Evolutionary conservation across 1,140 invertebrate genomes (phyloP).

Genomic region (Calycopis cecrops): DNA sequence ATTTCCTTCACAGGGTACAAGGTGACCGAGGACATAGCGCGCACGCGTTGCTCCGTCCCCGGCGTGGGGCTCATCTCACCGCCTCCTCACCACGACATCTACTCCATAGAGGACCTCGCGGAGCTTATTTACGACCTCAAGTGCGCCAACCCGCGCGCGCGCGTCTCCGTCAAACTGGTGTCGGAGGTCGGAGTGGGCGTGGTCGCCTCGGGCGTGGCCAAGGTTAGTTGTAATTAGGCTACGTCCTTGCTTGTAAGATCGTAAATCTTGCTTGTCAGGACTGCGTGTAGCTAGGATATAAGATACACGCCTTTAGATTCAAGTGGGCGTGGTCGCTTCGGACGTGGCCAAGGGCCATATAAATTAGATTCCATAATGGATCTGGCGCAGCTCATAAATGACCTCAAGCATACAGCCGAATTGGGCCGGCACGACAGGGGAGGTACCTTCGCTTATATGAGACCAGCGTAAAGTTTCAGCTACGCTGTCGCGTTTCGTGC

Average conservation of each 20-base stretch:
- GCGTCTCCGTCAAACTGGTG: slow-evolving; percentile 98
- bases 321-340: slow-evolving; percentile 97
- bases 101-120: slow-evolving; percentile 99
- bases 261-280: neutral
- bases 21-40: slow-evolving; percentile 96
- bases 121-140: slow-evolving; percentile 99
- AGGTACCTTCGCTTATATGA: no score
- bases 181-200: slow-evolving; percentile 99
- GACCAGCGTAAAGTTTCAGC: no score
- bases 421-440: no score
- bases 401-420: no score
- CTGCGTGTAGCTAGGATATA: neutral
- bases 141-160: slow-evolving; percentile 95
- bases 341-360: slow-evolving; percentile 93
- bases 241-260: no score
- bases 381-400: no score
- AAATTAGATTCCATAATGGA: no score
- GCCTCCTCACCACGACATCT: slow-evolving; percentile 99
- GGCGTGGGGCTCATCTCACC: slow-evolving; percentile 99
- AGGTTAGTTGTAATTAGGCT: slow-evolving; percentile 74
- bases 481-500: no score
- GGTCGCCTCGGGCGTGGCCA: slow-evolving; percentile 97
- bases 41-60: slow-evolving; percentile 95
- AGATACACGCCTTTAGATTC: no score
- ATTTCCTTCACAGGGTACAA: slow-evolving; percentile 69